Base-by-base conservation (phyloP, 1,140 invertebrate genomes). In the Eumeta japonica region DNA sequence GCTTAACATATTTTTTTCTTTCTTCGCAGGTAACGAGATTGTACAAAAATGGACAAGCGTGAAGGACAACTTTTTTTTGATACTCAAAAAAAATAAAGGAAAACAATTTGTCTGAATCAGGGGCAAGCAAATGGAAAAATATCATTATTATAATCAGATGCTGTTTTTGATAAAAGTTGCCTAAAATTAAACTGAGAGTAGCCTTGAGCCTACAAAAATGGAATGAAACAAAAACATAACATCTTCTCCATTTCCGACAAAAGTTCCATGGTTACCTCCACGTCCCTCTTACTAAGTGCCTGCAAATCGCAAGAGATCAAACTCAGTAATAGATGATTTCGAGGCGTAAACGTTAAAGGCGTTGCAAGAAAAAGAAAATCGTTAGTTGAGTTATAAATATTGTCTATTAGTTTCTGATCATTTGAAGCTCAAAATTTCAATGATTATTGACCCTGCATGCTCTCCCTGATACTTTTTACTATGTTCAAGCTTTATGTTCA, bases 111-210 rank as follows among this genome's bases (percentile, higher is more conserved):
- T 45, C 43, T 36, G 43, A 37, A 30, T 45, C 43, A 45, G 43
- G 17, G 27, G 43, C 43, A 32, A 45, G 36, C 16, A 39, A 40
- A 19, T 45, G n/a, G 38, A 39, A 36, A 39, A 40, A 39, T 45
- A 45, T n/a, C n/a, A n/a, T 45, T 45, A 36, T 45, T 45, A 45
- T 35, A 45, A 45, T 40, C 43, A 39, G 34, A 20, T 45, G 28
- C 34, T 39, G 20, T 45, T 45, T 45, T 45, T 45, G 29, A 29
- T 33, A 16, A 45, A 39, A 45, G 29, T 39, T 31, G 43, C 43
- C 27, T 37, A 45, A 40, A 39, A 41, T 41, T 27, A 35, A 32
- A 39, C 34, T 36, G 37, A 39, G 20, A 40, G 34, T 45, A 45
- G 43, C 34, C 33, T 44, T 30, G 37, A 39, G 39, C 15, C 31